Percentiles rank a stretch among this genome's conserved stretches.
These are phyloP conservation scores for Scarus forsteni DNA, from an alignment of 2,797 vertebrate species.

Conservation along the genomic window DNA sequence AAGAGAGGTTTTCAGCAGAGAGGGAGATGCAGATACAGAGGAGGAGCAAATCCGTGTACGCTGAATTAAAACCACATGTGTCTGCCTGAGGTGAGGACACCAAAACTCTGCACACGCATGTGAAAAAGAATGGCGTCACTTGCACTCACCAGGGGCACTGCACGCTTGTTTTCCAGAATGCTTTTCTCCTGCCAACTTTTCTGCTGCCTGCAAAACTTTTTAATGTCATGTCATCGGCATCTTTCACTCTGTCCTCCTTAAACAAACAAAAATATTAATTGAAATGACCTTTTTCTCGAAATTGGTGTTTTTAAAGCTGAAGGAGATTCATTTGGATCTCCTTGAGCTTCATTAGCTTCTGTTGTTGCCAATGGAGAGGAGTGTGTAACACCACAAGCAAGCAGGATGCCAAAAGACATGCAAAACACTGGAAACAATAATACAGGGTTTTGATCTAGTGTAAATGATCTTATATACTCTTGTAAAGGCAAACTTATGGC, in stretches of 20 bases:
- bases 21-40: constrained; percentile 57
- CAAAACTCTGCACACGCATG: constrained; percentile 56
- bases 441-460: too few species aligned
- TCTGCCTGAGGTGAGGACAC: constrained; percentile 79
- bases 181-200: constrained; percentile 61
- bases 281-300: constrained; percentile 32
- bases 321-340: too few species aligned
- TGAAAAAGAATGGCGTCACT: constrained; percentile 74
- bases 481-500: too few species aligned
- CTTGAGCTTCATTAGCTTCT: too few species aligned
- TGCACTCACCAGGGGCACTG: constrained; percentile 63
- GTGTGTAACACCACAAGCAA: too few species aligned
- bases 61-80: constrained; percentile 83
- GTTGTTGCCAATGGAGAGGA: too few species aligned
- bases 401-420: too few species aligned
- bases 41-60: constrained; percentile 53
- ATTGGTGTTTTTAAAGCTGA: too few species aligned
- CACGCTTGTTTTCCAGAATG: constrained; percentile 58
- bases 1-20: constrained; percentile 40
- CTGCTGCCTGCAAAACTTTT: constrained; percentile 55
- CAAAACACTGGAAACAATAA: too few species aligned
- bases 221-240: constrained; percentile 44
- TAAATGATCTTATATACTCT: too few species aligned
- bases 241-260: constrained; percentile 33
- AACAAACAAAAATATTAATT: constrained; percentile 51